Conservation (phyloP, 2,797 vertebrate genomes). For the Orientallactaga sibirica region DNA sequence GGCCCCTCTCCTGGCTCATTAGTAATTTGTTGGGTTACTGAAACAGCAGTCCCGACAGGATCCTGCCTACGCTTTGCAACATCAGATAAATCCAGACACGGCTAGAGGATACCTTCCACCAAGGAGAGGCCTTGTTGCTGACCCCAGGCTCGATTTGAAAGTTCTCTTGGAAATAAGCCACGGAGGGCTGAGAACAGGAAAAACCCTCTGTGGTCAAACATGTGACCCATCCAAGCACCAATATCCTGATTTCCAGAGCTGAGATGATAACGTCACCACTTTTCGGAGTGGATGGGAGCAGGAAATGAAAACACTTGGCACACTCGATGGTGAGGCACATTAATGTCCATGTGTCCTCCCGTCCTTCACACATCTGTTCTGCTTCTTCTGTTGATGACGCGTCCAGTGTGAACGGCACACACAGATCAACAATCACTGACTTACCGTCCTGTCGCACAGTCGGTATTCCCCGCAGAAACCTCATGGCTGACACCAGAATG, state of each 20-base stretch:
- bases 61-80: not conserved
- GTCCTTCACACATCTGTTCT: too few relatives aligned
- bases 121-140: not conserved
- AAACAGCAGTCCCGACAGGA: constrained; percentile 2
- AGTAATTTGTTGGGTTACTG: not conserved
- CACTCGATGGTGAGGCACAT: not conserved
- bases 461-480: constrained; percentile 77
- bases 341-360: not conserved
- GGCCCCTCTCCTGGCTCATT: not conserved
- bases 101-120: not conserved
- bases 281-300: not conserved
- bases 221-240: not conserved
- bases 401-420: not conserved
- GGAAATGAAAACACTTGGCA: not conserved
- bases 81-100: not conserved
- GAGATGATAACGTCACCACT: too few relatives aligned
- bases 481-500: constrained; percentile 68
- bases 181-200: not conserved
- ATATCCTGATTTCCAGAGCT: not conserved
- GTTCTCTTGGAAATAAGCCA: not conserved
- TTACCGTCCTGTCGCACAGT: constrained; percentile 74
- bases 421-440: not conserved
- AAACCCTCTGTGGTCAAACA: not conserved
- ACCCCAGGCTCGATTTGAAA: not conserved
- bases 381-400: not conserved